Evolutionary conservation across 2,113 vertebrate species (phyloP).

Genomic region (Pseudolaguvia tuberculata): DNA sequence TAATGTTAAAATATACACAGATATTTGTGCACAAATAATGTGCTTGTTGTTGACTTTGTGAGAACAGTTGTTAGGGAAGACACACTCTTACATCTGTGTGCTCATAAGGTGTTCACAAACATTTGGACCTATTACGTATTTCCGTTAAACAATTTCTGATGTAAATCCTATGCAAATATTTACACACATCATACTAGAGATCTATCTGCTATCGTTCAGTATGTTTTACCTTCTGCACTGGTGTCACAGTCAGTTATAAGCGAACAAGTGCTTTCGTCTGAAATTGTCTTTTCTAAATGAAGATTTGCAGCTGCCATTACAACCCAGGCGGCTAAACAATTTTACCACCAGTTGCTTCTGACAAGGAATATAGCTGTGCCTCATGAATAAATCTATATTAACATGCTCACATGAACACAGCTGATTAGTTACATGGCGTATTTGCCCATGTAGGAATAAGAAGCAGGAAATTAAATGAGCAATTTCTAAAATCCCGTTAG

Average conservation of each 20-base stretch:
- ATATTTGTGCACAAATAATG: too few relatives aligned
- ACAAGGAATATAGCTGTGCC: slow-evolving; percentile 1
- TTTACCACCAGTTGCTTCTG: neutral
- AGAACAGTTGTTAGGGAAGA: too few relatives aligned
- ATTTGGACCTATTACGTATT: too few relatives aligned
- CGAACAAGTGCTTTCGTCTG: neutral
- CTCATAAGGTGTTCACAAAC: too few relatives aligned
- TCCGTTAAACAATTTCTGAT: neutral
- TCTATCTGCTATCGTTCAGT: neutral
- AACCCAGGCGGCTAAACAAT: neutral
- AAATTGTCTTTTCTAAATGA: neutral
- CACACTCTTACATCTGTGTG: too few relatives aligned
- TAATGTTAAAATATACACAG: too few relatives aligned
- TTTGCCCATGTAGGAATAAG: slow-evolving; percentile 21
- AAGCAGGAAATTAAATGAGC: slow-evolving; percentile 37
- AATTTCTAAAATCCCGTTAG: slow-evolving; percentile 22
- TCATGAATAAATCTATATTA: slow-evolving; percentile 32
- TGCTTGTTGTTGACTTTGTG: too few relatives aligned
- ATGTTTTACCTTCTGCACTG: neutral
- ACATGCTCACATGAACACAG: slow-evolving; percentile 21
- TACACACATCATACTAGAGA: neutral
- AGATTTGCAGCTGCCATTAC: neutral
- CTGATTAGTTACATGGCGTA: slow-evolving; percentile 36
- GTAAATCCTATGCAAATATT: too few relatives aligned
- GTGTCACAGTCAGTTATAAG: neutral